Evolutionary conservation across 2,113 vertebrate genomes (phyloP).

Genomic region (Ceratotherium simum): DNA sequence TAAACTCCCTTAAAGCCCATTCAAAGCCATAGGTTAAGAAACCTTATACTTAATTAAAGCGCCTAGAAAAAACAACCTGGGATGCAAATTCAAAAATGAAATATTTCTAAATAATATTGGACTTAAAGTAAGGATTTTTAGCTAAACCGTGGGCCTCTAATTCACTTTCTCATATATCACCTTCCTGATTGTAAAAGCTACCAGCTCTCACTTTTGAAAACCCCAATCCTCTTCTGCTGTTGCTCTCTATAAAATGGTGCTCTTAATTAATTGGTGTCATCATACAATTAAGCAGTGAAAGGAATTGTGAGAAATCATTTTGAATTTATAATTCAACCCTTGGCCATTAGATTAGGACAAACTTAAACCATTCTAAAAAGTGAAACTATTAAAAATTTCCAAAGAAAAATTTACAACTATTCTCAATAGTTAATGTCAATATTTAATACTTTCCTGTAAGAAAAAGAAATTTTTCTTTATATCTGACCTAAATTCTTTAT

Average conservation of each 20-base stretch:
- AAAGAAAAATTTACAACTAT: constrained; percentile 9
- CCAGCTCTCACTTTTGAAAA: constrained; percentile 68
- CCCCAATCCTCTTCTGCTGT: constrained; percentile 54
- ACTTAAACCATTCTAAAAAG: constrained; percentile 1
- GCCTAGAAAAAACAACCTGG: neutral
- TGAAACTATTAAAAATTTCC: constrained; percentile 27
- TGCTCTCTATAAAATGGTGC: constrained; percentile 67
- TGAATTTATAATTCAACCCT: constrained; percentile 12
- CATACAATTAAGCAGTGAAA: constrained; percentile 52
- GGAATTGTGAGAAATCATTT: constrained; percentile 9
- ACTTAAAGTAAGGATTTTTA: neutral
- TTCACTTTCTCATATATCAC: neutral
- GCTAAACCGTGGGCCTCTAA: neutral
- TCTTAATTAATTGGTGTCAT: constrained; percentile 64
- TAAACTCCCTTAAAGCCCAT: neutral
- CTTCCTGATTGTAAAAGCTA: constrained; percentile 51
- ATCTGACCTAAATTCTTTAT: constrained; percentile 60
- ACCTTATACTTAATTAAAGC: neutral
- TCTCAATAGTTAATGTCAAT: constrained; percentile 42
- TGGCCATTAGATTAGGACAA: neutral
- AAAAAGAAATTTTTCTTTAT: constrained; percentile 65
- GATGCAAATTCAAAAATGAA: neutral
- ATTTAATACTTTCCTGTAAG: constrained; percentile 63
- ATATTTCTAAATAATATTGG: constrained; percentile 1
- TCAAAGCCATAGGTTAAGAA: neutral